These are phyloP conservation scores for Drosophila arizonae DNA, from an alignment of 1,140 invertebrate genomes.

Conservation along the genomic window DNA sequence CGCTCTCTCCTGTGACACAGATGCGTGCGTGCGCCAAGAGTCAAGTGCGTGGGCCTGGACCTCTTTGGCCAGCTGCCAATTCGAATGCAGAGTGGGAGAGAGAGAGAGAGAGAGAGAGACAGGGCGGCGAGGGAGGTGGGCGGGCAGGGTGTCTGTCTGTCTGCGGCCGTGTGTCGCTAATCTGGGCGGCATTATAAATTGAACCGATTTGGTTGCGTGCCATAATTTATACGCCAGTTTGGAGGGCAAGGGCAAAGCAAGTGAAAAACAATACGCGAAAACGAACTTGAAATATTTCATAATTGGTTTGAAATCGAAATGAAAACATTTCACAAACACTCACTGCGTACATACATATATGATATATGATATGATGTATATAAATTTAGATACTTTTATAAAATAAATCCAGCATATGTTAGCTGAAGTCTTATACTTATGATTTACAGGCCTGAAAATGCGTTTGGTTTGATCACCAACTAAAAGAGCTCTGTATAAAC, in stretches of 20 bases:
- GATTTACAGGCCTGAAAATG: no score
- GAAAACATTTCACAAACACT: neutral
- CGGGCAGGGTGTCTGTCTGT: neutral
- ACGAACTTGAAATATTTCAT: slow-evolving; percentile 2
- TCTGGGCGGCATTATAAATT: slow-evolving; percentile 39
- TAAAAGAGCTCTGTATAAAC: no score
- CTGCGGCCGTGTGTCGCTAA: slow-evolving; percentile 36
- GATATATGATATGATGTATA: no score
- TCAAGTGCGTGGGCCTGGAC: slow-evolving; percentile 35
- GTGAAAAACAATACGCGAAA: slow-evolving; percentile 10
- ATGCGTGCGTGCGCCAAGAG: slow-evolving; percentile 41
- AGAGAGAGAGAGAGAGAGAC: neutral
- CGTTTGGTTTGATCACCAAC: no score
- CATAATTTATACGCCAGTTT: slow-evolving; percentile 29
- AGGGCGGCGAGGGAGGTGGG: neutral
- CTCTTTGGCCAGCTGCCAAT: slow-evolving; percentile 41
- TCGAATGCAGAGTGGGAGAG: neutral
- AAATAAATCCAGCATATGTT: no score
- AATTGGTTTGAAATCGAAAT: slow-evolving; percentile 1
- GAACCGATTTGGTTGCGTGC: slow-evolving; percentile 44
- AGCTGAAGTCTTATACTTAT: no score
- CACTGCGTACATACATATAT: no score
- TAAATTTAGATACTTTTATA: no score
- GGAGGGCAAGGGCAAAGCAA: slow-evolving; percentile 25
- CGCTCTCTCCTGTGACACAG: slow-evolving; percentile 26